These are phyloP conservation scores for Nothobranchius furzeri DNA, from an alignment of 2,113 vertebrate species.

Conservation along the genomic window DNA sequence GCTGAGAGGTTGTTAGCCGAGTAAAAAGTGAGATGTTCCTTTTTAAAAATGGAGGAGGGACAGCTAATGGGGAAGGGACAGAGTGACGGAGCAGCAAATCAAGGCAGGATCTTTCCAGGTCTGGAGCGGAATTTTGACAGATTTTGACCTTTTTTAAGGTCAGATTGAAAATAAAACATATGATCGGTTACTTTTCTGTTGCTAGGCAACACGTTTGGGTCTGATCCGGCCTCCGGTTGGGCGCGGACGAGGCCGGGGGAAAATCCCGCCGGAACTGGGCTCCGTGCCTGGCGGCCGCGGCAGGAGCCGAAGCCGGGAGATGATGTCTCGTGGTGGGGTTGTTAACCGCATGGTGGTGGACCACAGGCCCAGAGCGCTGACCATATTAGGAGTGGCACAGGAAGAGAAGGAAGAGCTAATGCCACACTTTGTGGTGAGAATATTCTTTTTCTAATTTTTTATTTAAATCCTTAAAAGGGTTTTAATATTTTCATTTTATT, in stretches of 20 bases:
- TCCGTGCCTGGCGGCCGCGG: conserved; percentile 72
- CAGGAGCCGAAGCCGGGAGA: conserved; percentile 86
- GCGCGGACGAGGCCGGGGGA: conserved; percentile 88
- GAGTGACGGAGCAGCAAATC: neutral
- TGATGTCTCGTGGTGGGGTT: conserved; percentile 79
- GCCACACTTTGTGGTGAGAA: conserved; percentile 94
- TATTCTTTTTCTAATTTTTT: neutral
- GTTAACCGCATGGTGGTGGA: conserved; percentile 96
- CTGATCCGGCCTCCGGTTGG: conserved; percentile 83
- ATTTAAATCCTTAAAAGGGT: neutral
- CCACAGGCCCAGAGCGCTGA: conserved; percentile 90
- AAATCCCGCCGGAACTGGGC: conserved; percentile 65
- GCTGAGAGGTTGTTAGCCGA: conserved; percentile 29
- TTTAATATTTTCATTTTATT: neutral
- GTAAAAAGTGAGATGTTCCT: conserved; percentile 28
- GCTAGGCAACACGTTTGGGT: conserved; percentile 90
- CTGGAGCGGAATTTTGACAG: no score
- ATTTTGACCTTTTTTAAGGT: neutral
- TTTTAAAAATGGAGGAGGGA: conserved; percentile 57
- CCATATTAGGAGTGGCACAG: conserved; percentile 87
- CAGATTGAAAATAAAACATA: conserved; percentile 2
- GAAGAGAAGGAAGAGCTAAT: conserved; percentile 95
- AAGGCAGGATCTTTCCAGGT: neutral
- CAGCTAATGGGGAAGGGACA: conserved; percentile 34
- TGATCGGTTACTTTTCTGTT: neutral